These are phyloP conservation scores for Pangasius sanitwongsei DNA, from an alignment of 2,797 vertebrate species.

Conservation along the genomic window DNA sequence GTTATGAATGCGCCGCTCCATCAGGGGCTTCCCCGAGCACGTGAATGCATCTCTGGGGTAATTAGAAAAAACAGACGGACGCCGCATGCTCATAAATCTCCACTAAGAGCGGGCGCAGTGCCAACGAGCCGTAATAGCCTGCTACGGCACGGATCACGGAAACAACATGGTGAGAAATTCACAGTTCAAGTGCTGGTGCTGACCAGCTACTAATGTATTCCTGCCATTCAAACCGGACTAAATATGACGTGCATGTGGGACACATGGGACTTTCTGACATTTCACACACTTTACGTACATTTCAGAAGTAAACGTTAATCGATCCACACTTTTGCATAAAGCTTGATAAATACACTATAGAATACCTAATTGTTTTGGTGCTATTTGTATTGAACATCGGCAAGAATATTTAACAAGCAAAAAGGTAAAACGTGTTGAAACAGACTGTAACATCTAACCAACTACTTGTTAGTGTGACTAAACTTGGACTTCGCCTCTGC, in stretches of 20 bases:
- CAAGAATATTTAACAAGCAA: not conserved
- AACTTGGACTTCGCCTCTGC: not conserved
- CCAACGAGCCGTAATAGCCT: constrained; percentile 32
- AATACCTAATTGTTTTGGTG: not conserved
- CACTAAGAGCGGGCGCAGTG: constrained; percentile 22
- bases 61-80: constrained; percentile 44
- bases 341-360: not conserved
- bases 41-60: constrained; percentile 54
- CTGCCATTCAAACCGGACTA: not conserved
- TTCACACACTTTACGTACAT: not conserved
- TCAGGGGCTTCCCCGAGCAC: constrained; percentile 44
- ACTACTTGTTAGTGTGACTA: not conserved
- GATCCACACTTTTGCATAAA: not conserved
- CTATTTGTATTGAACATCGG: not conserved
- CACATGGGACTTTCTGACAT: not conserved
- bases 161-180: constrained; percentile 28
- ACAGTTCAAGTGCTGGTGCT: not conserved
- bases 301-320: not conserved
- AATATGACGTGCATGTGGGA: not conserved
- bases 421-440: no score
- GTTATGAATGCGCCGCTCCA: constrained; percentile 65
- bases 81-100: constrained; percentile 55
- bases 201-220: constrained; percentile 8
- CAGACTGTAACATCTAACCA: not conserved
- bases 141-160: constrained; percentile 7